Evolutionary conservation across 2,888 invertebrate species (phyloP), one percentile per base, ranked within the genome.

Genomic region (Xestobium rufovillosum): DNA sequence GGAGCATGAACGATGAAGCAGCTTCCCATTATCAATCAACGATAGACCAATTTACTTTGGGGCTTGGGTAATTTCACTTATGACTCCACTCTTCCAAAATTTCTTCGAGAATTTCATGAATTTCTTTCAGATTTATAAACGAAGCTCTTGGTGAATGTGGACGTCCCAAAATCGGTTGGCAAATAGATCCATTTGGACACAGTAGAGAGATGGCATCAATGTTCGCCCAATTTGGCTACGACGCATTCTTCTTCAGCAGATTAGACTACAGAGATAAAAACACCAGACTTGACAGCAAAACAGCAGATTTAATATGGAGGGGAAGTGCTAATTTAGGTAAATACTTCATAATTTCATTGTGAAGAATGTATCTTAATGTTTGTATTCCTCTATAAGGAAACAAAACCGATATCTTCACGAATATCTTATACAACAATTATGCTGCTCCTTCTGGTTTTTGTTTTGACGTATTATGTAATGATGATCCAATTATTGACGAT

Each of bases 381-480:
- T 8, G n/a, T 23, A 9, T 28, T 9, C 29, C 50, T 56, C n/a
- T n/a, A n/a, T 26, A 39, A 79, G 80, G 78, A 1, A 70, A 75
- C 15, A 52, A 71, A 0, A 75, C 82, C 0, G 75, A 33, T 10
- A 16, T 38, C 19, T 38, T 38, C n/a, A 38, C 38, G 0, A 84
- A 90, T 0, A 80, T 82, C 0, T 67, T 92, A 6, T 85, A 73
- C 60, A 89, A 91, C 51, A 77, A 75, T 1, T 94, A 94, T 58
- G 75, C 76, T 0, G 83, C 91, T 0, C 96, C 96, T 0, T 71
- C 75, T 3, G 94, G 92, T 0, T 96, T 94, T 63, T 96, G 95
- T 56, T 97, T 90, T 61, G 96, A 97, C 59, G 72, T 83, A 3
- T 69, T 87, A 0, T 96, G 96, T 56, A 60, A 63, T 0, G 89